Evolutionary conservation across 2,888 invertebrate genomes (phyloP).

Genomic region (Oligia fasciuncula): DNA sequence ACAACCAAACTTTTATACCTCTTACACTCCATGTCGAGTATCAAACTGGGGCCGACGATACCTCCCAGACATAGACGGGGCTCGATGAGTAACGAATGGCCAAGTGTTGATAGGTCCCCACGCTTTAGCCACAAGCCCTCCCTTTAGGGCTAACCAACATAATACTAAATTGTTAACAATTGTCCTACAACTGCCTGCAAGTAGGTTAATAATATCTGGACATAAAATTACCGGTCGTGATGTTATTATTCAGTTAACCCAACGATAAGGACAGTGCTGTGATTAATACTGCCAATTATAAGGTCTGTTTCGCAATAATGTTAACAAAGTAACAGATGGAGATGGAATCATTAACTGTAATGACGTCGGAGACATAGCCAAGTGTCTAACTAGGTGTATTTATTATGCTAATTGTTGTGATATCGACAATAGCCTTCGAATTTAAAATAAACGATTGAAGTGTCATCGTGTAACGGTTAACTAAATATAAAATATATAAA

Average conservation of each 20-base stretch:
- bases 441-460: background rate
- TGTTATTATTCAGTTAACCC: conserved; percentile 55
- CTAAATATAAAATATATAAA: no score
- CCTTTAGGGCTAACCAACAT: conserved; percentile 42
- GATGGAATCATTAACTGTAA: conserved; percentile 54
- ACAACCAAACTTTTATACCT: background rate
- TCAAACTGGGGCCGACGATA: no score
- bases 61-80: background rate
- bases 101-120: conserved; percentile 4
- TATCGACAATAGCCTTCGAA: background rate
- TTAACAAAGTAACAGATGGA: conserved; percentile 36
- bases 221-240: conserved; percentile 62
- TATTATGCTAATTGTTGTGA: background rate
- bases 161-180: conserved; percentile 49
- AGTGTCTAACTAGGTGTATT: conserved; percentile 11
- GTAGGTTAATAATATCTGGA: conserved; percentile 53
- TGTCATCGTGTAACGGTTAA: background rate
- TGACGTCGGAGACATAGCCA: background rate
- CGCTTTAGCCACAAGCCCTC: conserved; percentile 13
- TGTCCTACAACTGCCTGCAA: conserved; percentile 46
- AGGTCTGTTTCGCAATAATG: conserved; percentile 38
- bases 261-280: conserved; percentile 46
- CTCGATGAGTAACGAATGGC: background rate
- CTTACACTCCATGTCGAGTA: background rate
- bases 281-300: conserved; percentile 61